These are phyloP conservation scores for Lichenostomus cassidix DNA, from an alignment of 2,113 vertebrate genomes.

Conservation along the genomic window DNA sequence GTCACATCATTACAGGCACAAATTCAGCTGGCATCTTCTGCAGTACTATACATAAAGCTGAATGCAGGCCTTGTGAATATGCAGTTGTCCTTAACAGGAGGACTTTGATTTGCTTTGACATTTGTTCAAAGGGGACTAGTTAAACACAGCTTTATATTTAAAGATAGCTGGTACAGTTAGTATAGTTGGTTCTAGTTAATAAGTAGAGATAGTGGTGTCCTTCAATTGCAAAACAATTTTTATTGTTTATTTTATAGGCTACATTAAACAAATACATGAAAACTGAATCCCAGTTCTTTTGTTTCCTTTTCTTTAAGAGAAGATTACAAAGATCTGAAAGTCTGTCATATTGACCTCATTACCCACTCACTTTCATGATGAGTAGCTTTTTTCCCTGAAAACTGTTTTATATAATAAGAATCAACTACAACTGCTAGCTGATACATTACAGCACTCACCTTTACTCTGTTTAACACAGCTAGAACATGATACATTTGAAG, in stretches of 20 bases:
- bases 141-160: neutral
- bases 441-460: neutral
- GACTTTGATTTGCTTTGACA: conserved; percentile 9
- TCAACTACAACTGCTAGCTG: neutral
- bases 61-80: conserved; percentile 18
- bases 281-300: neutral
- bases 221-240: neutral
- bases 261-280: neutral
- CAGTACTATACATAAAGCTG: neutral
- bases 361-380: neutral
- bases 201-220: neutral
- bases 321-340: neutral
- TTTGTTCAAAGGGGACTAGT: conserved; percentile 1
- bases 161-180: neutral
- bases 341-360: conserved; percentile 29
- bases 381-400: neutral
- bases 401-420: neutral
- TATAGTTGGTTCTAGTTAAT: neutral
- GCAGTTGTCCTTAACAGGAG: neutral
- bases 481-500: neutral
- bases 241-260: neutral
- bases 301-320: neutral
- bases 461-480: neutral
- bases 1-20: conserved; percentile 3
- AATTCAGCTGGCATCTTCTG: conserved; percentile 27